A percentile compares a stretch with the other conserved stretches of the same genome.
Evolutionary conservation across 2,113 vertebrate genomes (phyloP).

Genomic region (Psephotus haematonotus): DNA sequence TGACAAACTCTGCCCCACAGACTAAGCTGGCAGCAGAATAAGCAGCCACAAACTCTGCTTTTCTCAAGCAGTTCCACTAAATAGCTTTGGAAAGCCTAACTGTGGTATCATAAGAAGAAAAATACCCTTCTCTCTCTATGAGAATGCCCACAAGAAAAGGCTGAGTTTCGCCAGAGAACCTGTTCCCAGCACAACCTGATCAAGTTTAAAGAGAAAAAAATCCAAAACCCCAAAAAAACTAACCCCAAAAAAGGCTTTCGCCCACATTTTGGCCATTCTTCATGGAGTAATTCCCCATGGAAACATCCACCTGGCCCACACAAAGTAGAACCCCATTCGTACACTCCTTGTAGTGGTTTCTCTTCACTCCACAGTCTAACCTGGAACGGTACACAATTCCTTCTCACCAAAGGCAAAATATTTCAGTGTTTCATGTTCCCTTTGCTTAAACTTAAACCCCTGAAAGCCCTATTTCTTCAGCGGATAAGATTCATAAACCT

Average conservation of each 20-base stretch:
- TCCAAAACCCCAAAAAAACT: not conserved
- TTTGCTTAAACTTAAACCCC: not conserved
- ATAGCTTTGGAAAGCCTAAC: not conserved
- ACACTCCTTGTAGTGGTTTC: not conserved
- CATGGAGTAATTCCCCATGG: not conserved
- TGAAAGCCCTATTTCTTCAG: not conserved
- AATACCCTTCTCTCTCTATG: not conserved
- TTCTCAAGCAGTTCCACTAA: slow-evolving; percentile 3
- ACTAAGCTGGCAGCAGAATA: not conserved
- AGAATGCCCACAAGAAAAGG: slow-evolving; percentile 46
- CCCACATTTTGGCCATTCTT: not conserved
- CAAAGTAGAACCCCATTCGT: not conserved
- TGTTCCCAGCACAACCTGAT: slow-evolving; percentile 39
- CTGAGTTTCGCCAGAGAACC: not conserved
- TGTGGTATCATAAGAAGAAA: not conserved
- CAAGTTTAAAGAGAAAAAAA: not conserved
- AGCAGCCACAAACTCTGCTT: not conserved
- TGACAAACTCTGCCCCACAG: not conserved
- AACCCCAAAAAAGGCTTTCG: not conserved
- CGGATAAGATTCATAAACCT: not conserved
- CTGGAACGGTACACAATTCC: not conserved
- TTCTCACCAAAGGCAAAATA: not conserved
- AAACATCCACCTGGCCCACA: not conserved
- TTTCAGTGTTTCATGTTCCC: not conserved
- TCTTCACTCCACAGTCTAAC: not conserved